Base-by-base conservation (phyloP, 1,140 invertebrate genomes). In the Drosophila rufa region DNA sequence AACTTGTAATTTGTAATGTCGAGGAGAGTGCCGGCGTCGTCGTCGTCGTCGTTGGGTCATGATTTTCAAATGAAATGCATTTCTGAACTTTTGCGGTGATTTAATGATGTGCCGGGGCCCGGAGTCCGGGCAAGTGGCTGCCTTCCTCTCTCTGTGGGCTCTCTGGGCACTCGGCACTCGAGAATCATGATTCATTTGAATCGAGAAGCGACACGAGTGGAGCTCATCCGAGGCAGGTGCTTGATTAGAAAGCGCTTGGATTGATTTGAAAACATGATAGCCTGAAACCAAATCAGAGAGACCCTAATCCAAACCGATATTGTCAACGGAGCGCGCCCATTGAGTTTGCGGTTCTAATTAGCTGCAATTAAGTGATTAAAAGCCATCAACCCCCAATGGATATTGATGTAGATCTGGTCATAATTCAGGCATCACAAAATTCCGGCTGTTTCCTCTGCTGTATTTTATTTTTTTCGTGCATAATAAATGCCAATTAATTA, bases 51-150 rank as follows among this genome's bases (percentile, higher is more conserved):
- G 55, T 50, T 73, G 77, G 53, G 65, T 70, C 84, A 87, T 89
- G 83, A 83, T 83, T 83, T 80, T 82, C 64, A 77, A 83, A 75
- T 89, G 84, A 87, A 87, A 87, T 89, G 83, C 83, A 89, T 80
- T 87, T 83, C 70, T 75, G 53, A 84, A 75, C 68, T 84, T 70
- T 84, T 70, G 84, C 85, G 36, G 61, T 80, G 84, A 87, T 90
- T 87, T 90, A 87, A 87, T 87, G 80, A 89, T 89, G 85, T 84
- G 79, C 82, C 66, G 6, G 27, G 27, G 27, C 27, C 48, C 48
- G 27, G 27, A 6, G 27, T 1, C 48, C 48, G 67, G 66, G 15
- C 25, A 62, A 83, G 79, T 60, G 69, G 50, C 73, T 58, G 48
- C 40, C 47, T 58, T 55, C 27, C 38, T 50, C 38, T 15, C 38